These are phyloP conservation scores for Mastomys natalensis DNA, from an alignment of 2,113 vertebrate species.

Conservation along the genomic window DNA sequence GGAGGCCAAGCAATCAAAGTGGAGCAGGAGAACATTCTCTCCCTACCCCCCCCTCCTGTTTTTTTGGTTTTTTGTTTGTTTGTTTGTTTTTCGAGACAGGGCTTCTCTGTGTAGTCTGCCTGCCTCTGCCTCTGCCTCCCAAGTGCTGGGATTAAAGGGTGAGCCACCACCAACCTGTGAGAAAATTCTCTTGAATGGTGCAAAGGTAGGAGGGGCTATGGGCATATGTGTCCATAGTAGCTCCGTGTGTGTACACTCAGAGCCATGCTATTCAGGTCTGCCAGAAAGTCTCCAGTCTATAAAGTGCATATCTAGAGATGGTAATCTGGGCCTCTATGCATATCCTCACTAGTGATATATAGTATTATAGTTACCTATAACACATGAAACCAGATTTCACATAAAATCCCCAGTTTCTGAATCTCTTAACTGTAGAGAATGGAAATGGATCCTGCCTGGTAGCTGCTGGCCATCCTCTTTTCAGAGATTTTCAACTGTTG, in stretches of 20 bases:
- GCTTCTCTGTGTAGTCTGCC: too few species aligned
- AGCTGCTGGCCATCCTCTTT: background rate
- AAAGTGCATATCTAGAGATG: background rate
- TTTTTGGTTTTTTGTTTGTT: too few species aligned
- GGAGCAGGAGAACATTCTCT: too few species aligned
- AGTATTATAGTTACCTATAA: background rate
- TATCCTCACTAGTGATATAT: background rate
- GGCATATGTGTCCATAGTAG: too few species aligned
- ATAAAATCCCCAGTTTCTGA: background rate
- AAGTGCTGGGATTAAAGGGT: too few species aligned
- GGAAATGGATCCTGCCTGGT: background rate
- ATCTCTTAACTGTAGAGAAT: slow-evolving; percentile 23
- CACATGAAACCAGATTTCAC: background rate
- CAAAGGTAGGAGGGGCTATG: background rate
- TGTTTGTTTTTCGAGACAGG: too few species aligned
- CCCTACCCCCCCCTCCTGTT: too few species aligned
- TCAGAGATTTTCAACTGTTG: background rate
- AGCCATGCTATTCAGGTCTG: background rate
- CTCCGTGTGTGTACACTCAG: background rate
- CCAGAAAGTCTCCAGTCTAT: background rate
- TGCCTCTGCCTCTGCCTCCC: too few species aligned
- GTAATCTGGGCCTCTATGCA: background rate
- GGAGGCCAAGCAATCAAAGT: background rate
- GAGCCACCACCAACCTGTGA: too few species aligned
- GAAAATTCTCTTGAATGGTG: background rate